Evolutionary conservation across 2,113 vertebrate species (phyloP), one percentile per base, ranked within the genome.

Genomic region (Callithrix jacchus): DNA sequence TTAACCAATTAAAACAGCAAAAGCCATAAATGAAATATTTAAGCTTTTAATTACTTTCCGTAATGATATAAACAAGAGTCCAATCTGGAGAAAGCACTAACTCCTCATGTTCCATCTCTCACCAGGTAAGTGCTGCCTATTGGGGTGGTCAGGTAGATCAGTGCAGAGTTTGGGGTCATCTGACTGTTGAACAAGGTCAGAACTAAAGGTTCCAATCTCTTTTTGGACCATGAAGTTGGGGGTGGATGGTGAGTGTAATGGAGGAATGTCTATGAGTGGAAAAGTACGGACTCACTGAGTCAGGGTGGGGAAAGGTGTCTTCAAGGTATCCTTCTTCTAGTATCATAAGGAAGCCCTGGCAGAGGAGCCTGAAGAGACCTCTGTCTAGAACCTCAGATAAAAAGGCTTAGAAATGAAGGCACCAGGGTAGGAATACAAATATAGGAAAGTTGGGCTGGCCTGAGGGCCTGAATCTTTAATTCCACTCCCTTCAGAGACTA

Each of bases 171-270:
- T 5, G 13, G 13, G 3, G 25, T 35, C 25, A 5, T 30, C 56
- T 56, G 12, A 61, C 7, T 11, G 6, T 0, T 25, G 17, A 92
- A 17, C 8, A 6, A 37, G 25, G 61, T 5, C 13, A 5, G 25
- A 58, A 52, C 12, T 68, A 64, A 89, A 49, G 4, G 8, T 8
- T 86, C 17, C n/a, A 58, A 0, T 2, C 10, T 11, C 20, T 47
- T 66, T 64, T 42, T 0, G 1, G n/a, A 61, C 40, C 14, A 11
- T n/a, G 35, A 66, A 2, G 1, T 37, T 9, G 32, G 8, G 1
- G 8, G 6, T 68, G 5, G 9, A 17, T 16, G 45, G 3, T 13
- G 20, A 77, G 25, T 61, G 49, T 73, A 14, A 13, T 8, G 32
- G 16, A 54, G 20, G 40, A 37, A 4, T 13, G 20, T 27, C 2